Percentiles rank a stretch among this genome's conserved stretches.
phyloP scores from a whole-genome alignment of 2,888 invertebrate species.

The Napeogenes sylphis region DNA sequence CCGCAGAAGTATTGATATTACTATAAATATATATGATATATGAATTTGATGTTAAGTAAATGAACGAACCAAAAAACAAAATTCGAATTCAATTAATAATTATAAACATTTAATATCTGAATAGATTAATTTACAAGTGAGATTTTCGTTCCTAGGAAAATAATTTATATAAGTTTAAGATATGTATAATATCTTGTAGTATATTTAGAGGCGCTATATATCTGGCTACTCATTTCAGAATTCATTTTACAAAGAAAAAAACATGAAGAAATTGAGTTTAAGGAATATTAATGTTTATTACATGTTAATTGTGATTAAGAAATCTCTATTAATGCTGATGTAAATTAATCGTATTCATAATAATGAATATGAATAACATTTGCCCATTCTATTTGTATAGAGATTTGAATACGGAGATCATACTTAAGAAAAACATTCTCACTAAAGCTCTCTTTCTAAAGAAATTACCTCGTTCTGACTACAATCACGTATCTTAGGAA shows the following conservation, averaged over 20 bases:
- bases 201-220: too few relatives aligned
- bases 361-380: too few relatives aligned
- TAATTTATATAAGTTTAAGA: too few relatives aligned
- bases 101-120: neutral
- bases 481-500: constrained; percentile 23
- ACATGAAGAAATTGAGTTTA: too few relatives aligned
- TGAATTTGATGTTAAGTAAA: neutral
- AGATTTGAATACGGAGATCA: neutral
- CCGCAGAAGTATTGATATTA: neutral
- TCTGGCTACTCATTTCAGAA: too few relatives aligned
- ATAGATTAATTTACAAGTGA: neutral
- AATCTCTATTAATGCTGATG: too few relatives aligned
- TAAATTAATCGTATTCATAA: too few relatives aligned
- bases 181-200: too few relatives aligned
- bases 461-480: constrained; percentile 2
- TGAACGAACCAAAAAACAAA: neutral
- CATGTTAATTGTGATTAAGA: too few relatives aligned
- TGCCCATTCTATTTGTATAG: neutral
- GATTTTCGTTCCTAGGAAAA: too few relatives aligned
- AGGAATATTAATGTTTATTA: too few relatives aligned
- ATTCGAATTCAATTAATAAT: neutral
- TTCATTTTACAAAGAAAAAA: too few relatives aligned
- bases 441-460: neutral
- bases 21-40: neutral
- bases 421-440: neutral